phyloP scores from a whole-genome alignment of 2,888 invertebrate species.

The Polia nebulosa region DNA sequence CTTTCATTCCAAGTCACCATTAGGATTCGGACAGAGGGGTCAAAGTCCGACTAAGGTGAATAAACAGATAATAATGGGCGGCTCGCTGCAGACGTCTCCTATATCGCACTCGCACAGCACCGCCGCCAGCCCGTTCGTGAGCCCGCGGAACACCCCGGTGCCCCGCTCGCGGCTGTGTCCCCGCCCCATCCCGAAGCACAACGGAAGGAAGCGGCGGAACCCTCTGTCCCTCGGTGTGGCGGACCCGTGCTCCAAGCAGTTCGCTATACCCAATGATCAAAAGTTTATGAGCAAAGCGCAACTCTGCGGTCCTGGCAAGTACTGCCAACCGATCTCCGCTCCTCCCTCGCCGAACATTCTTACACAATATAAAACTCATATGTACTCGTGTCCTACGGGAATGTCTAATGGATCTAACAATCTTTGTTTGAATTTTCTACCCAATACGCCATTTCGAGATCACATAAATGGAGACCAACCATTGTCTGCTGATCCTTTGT shows the following conservation, averaged over 20 bases:
- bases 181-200: slow-evolving; percentile 87
- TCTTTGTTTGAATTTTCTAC: slow-evolving; percentile 85
- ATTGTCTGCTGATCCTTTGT: slow-evolving; percentile 87
- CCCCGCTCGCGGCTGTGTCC: slow-evolving; percentile 92
- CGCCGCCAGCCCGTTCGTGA: slow-evolving; percentile 95
- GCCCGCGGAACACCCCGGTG: slow-evolving; percentile 94
- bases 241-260: slow-evolving; percentile 81
- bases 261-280: slow-evolving; percentile 87
- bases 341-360: slow-evolving; percentile 93
- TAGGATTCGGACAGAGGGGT: slow-evolving; percentile 82
- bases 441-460: slow-evolving; percentile 84
- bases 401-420: slow-evolving; percentile 85
- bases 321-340: slow-evolving; percentile 92
- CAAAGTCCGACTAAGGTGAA: slow-evolving; percentile 83
- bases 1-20: slow-evolving; percentile 85
- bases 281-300: slow-evolving; percentile 81
- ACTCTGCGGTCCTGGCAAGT: slow-evolving; percentile 79
- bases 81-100: slow-evolving; percentile 87
- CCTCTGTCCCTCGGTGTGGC: slow-evolving; percentile 80
- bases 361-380: slow-evolving; percentile 87
- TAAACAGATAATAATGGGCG: slow-evolving; percentile 82
- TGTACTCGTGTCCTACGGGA: slow-evolving; percentile 84
- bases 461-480: slow-evolving; percentile 87
- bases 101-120: slow-evolving; percentile 92
- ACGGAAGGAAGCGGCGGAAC: slow-evolving; percentile 82